These are phyloP conservation scores for Drosophila phalerata DNA, from an alignment of 2,888 invertebrate species.

Conservation along the genomic window DNA sequence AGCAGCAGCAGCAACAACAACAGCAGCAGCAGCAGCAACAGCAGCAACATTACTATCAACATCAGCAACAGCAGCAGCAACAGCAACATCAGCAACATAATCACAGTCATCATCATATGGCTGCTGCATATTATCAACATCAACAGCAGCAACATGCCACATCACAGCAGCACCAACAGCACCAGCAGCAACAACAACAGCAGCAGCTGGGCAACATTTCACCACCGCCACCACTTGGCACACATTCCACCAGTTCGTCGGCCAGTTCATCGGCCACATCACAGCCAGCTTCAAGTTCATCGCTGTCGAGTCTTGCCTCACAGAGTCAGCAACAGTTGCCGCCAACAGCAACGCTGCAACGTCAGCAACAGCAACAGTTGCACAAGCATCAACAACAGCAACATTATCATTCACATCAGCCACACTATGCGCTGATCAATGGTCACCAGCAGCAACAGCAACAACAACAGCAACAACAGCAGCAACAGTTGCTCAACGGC, in stretches of 20 bases:
- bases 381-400: conserved; percentile 76
- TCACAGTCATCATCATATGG: conserved; percentile 38
- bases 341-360: conserved; percentile 55
- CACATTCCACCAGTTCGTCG: conserved; percentile 83
- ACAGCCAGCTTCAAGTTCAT: conserved; percentile 84
- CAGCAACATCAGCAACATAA: conserved; percentile 67
- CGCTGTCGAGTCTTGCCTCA: conserved; percentile 83
- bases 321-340: conserved; percentile 80
- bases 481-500: conserved; percentile 62
- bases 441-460: conserved; percentile 46
- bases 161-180: conserved; percentile 77
- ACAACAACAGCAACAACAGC: conserved; percentile 46
- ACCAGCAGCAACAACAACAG: conserved; percentile 70
- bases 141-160: conserved; percentile 38
- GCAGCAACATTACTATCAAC: conserved; percentile 85
- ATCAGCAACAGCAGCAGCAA: conserved; percentile 64
- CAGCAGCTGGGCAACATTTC: conserved; percentile 77
- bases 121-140: conserved; percentile 41
- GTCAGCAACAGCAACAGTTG: conserved; percentile 72
- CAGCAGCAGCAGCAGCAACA: conserved; percentile 73
- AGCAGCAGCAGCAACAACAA: conserved; percentile 85
- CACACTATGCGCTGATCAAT: conserved; percentile 63
- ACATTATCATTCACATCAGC: conserved; percentile 66
- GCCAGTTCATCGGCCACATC: conserved; percentile 84
- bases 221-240: conserved; percentile 75